Evolutionary conservation across 2,113 vertebrate genomes (phyloP).

Genomic region (Pao palembangensis): DNA sequence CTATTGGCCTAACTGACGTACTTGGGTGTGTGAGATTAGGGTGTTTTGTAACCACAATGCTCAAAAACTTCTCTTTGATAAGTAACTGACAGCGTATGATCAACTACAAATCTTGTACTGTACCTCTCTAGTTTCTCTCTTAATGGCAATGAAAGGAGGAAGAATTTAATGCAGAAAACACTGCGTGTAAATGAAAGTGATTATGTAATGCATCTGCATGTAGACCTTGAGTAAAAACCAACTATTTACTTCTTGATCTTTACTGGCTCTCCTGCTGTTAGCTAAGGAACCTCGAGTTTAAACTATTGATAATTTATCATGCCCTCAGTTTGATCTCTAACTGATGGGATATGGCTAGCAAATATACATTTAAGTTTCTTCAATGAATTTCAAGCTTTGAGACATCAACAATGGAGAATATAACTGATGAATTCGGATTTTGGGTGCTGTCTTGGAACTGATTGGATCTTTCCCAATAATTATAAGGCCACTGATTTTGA

Average conservation of each 20-base stretch:
- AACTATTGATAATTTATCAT: slow-evolving; percentile 64
- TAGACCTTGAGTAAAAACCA: slow-evolving; percentile 23
- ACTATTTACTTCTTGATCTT: slow-evolving; percentile 33
- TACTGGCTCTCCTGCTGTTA: slow-evolving; percentile 26
- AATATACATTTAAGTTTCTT: slow-evolving; percentile 2
- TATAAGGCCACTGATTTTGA: too few species aligned
- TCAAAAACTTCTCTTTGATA: slow-evolving; percentile 6
- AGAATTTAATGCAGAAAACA: slow-evolving; percentile 39
- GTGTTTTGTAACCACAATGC: slow-evolving; percentile 3
- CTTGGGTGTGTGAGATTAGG: slow-evolving; percentile 16
- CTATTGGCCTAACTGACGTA: slow-evolving; percentile 39
- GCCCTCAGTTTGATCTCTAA: slow-evolving; percentile 39
- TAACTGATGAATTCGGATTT: too few species aligned
- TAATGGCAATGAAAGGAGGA: slow-evolving; percentile 29
- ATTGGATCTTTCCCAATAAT: too few species aligned
- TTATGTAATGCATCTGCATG: neutral
- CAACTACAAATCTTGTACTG: too few species aligned
- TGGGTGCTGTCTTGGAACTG: too few species aligned
- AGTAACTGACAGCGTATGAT: slow-evolving; percentile 7
- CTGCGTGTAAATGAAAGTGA: slow-evolving; percentile 10
- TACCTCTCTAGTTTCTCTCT: slow-evolving; percentile 37
- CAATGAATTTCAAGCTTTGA: too few species aligned
- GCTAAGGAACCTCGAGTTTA: slow-evolving; percentile 52
- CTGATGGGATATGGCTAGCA: slow-evolving; percentile 21
- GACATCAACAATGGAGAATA: too few species aligned